These are phyloP conservation scores for Poecilobothrus nobilitatus DNA, from an alignment of 2,888 invertebrate genomes.

Conservation along the genomic window DNA sequence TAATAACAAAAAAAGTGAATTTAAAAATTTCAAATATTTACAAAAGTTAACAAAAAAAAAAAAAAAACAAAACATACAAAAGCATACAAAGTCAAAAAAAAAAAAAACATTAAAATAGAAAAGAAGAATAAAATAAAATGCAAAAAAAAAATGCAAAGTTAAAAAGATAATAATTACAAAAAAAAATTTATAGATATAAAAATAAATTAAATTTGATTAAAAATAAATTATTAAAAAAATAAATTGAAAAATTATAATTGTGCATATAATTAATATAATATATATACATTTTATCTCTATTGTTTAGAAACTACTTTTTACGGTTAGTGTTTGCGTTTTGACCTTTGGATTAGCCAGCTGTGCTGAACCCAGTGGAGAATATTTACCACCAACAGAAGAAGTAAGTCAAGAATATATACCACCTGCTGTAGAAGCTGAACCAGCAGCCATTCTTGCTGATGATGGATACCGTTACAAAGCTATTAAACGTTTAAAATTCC, in stretches of 20 bases:
- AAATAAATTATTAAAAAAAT: no score
- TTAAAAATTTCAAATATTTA: no score
- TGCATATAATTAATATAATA: not conserved
- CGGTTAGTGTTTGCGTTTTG: not conserved
- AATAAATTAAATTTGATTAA: no score
- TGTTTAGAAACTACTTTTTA: not conserved
- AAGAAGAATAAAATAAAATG: no score
- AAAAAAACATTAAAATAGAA: no score
- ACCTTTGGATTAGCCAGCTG: not conserved
- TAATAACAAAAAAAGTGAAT: not conserved
- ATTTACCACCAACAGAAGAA: slow-evolving; percentile 25
- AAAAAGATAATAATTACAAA: no score
- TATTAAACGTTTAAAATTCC: slow-evolving; percentile 25
- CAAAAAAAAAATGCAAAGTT: no score
- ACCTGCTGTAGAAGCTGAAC: slow-evolving; percentile 19
- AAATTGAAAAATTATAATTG: no score
- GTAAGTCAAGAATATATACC: not conserved
- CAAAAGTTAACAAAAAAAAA: not conserved
- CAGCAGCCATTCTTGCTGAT: slow-evolving; percentile 23
- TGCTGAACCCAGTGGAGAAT: slow-evolving; percentile 27
- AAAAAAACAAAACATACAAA: not conserved
- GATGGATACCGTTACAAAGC: slow-evolving; percentile 31
- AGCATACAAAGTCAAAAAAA: no score
- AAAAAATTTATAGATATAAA: no score
- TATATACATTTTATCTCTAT: not conserved